Evolutionary conservation across 2,113 vertebrate genomes (phyloP), one percentile per base, ranked within the genome.

Genomic region (Tenebrosternarchus preto): DNA sequence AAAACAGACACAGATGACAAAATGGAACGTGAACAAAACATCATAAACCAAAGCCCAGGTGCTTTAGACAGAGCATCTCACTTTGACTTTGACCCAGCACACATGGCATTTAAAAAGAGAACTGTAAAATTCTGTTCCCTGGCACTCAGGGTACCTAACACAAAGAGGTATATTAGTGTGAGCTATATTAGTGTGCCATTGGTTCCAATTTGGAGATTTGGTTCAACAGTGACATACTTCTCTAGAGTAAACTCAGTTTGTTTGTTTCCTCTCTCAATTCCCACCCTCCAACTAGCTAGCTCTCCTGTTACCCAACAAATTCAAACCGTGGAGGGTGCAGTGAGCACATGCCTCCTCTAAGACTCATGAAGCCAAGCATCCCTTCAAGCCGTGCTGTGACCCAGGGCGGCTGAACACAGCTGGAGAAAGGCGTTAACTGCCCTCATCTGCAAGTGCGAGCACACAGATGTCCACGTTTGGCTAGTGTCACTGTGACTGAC

Each of bases 1-100:
- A 72, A 57, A 78, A 43, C 60, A 77, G 43, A 69, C n/a, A 64
- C 22, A 29, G 61, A 61, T 68, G 31, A 77, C 63, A 78, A 46
- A 84, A 61, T 64, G 22, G 33, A 72, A 59, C 31, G 27, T 74
- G 70, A 50, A 60, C 29, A 61, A 63, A 70, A 69, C 55, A 63
- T 74, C 53, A 74, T 22, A 46, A 56, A 73, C 43, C 31, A 69
- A 50, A 73, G 9, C 64, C 27, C 46, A 53, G 12, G 39, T 81
- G 29, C 25, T 27, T 20, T 33, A 80, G 25, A 68, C 36, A 31
- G 55, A 53, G 33, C 12, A 16, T 27, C 6, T 68, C 17, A 70
- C 60, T 57, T 78, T 5, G 12, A 55, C 29, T n/a, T n/a, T 70
- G 24, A 46, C 36, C 60, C 22, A 5, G 8, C 17, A 31, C 61